Conservation (phyloP, 2,888 invertebrate species). For the Aleiodes testaceus region DNA sequence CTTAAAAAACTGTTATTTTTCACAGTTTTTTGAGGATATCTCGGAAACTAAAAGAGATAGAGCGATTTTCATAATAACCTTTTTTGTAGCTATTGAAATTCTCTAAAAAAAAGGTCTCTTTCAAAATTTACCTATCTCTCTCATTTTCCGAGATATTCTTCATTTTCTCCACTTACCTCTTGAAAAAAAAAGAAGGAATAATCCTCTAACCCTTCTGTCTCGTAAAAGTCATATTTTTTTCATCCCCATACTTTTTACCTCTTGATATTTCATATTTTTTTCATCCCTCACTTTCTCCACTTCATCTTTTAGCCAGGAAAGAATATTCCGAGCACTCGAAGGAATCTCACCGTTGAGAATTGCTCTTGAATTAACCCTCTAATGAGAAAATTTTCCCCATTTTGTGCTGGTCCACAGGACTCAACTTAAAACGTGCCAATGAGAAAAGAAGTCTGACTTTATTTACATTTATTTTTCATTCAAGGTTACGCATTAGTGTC, state of each 20-base stretch:
- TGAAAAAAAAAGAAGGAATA: neutral
- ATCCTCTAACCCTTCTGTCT: neutral
- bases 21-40: too few relatives aligned
- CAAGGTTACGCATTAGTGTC: conserved; percentile 5
- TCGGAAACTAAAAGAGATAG: too few relatives aligned
- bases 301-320: conserved; percentile 27
- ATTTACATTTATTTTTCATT: neutral
- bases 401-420: conserved; percentile 31
- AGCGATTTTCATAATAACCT: too few relatives aligned
- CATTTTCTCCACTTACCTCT: neutral
- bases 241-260: conserved; percentile 21
- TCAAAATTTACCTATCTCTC: too few relatives aligned
- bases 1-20: too few relatives aligned
- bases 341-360: conserved; percentile 40
- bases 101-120: too few relatives aligned
- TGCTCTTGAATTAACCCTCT: conserved; percentile 46
- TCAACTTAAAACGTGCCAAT: conserved; percentile 14
- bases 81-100: too few relatives aligned
- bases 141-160: too few relatives aligned
- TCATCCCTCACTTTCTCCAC: conserved; percentile 4
- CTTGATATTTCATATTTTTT: neutral
- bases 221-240: conserved; percentile 31
- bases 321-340: conserved; percentile 35
- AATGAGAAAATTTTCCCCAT: conserved; percentile 45
- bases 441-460: conserved; percentile 28